A percentile compares a stretch with the other conserved stretches of the same genome.
Conservation (phyloP, 2,888 invertebrate genomes). For the Trissolcus brochymenae region DNA sequence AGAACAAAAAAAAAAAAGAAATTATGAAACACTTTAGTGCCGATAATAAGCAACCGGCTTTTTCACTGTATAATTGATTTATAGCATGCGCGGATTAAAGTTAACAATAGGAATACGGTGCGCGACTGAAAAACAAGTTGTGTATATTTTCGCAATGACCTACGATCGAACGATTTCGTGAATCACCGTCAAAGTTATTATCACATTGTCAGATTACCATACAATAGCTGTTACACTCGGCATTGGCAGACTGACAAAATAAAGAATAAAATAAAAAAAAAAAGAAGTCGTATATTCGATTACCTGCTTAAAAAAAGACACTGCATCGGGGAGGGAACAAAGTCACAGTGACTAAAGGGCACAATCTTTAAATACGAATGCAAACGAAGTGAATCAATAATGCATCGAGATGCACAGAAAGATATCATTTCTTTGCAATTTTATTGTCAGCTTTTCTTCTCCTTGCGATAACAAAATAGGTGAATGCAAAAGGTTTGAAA, state of each 20-base stretch:
- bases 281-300: conserved; percentile 38
- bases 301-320: conserved; percentile 37
- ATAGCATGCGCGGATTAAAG: neutral
- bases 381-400: conserved; percentile 20
- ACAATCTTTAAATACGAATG: conserved; percentile 32
- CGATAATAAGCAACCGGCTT: too few relatives aligned
- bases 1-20: too few relatives aligned
- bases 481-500: neutral
- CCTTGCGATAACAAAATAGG: neutral
- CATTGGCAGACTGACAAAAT: conserved; percentile 50
- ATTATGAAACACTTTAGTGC: too few relatives aligned
- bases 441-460: neutral
- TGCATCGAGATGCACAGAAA: conserved; percentile 9
- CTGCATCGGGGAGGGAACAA: conserved; percentile 38
- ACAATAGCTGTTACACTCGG: conserved; percentile 53
- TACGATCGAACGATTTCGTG: conserved; percentile 50
- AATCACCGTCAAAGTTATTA: conserved; percentile 57
- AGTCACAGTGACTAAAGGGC: conserved; percentile 35
- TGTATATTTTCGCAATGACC: conserved; percentile 44
- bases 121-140: conserved; percentile 18
- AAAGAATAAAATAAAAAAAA: conserved; percentile 39
- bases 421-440: conserved; percentile 2
- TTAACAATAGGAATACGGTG: conserved; percentile 11
- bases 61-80: too few relatives aligned
- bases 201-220: conserved; percentile 56